A percentile compares a stretch with the other conserved stretches of the same genome.
phyloP scores from a whole-genome alignment of 2,113 vertebrate species.

The Malaclemys terrapin region DNA sequence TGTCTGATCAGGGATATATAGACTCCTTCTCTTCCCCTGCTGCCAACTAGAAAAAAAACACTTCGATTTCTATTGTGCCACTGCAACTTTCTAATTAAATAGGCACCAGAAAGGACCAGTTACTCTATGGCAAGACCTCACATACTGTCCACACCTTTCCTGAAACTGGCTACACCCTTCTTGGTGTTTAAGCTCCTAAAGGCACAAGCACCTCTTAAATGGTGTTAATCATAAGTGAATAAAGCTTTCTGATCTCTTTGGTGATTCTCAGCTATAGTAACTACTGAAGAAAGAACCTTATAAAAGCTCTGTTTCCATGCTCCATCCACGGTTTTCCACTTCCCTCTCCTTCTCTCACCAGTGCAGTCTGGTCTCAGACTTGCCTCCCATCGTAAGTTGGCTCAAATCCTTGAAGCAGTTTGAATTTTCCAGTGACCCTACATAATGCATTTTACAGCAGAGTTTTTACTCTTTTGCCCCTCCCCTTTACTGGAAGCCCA shows the following conservation, averaged over 20 bases:
- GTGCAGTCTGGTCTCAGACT: neutral
- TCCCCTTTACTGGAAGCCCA: neutral
- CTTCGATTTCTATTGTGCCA: neutral
- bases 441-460: fast-evolving
- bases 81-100: neutral
- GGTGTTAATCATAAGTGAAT: neutral
- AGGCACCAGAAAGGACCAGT: neutral
- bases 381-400: neutral
- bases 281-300: neutral
- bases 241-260: neutral
- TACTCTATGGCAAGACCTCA: neutral
- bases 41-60: neutral
- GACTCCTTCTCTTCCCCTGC: neutral
- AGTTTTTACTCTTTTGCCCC: neutral
- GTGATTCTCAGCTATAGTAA: neutral
- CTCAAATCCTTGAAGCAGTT: neutral
- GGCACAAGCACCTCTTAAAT: neutral
- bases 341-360: neutral
- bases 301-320: neutral
- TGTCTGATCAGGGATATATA: neutral
- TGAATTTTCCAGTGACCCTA: neutral
- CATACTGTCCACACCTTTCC: neutral
- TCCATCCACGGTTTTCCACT: neutral
- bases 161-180: neutral
- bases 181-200: neutral